Base-by-base conservation (phyloP, 1,140 invertebrate genomes). In the Trichonephila clavata region DNA sequence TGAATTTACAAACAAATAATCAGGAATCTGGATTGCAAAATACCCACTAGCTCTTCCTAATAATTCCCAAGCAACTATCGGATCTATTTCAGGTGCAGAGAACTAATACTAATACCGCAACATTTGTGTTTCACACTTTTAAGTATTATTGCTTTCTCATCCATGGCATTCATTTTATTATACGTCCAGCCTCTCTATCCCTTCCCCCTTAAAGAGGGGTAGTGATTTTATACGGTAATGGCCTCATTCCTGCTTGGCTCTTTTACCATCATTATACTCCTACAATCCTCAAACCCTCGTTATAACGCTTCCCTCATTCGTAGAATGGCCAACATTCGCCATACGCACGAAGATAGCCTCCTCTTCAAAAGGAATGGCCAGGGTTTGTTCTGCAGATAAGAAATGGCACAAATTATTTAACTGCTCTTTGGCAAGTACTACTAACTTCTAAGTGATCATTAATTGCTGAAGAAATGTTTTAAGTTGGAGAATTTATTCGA, bases 141-240 rank as follows among this genome's bases (percentile, higher is more conserved):
- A 86, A 86, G 24, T 59, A 61, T 86, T 86, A 86, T 86, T 86
- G 57, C 84, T 86, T 86, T 61, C 59, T 86, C 27, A 86, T 86
- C 84, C 84, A 24, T 16, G n/a, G 50, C 57, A 86, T 86, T 86
- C 84, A 86, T 86, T 86, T 86, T 86, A 86, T 86, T 59, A 57
- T 59, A 86, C 24, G 24, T n/a, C 84, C 84, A 59, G 84, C 57
- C 16, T 77, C 71, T 77, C 10, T 77, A 39, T 77, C 1, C 2
- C n/a, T n/a, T n/a, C 68, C 84, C 59, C 50, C 59, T 21, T 86
- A 27, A 59, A 86, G 27, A 14, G n/a, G 65, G 57, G 59, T 60
- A 86, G 84, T 59, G 84, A 86, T 86, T 86, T 86, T 86, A 86
- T 59, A 59, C 57, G 57, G 59, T 86, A 86, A 86, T 86, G 84